Evolutionary conservation across 2,113 vertebrate species (phyloP).

Genomic region (Chamaetylas fuelleborni): DNA sequence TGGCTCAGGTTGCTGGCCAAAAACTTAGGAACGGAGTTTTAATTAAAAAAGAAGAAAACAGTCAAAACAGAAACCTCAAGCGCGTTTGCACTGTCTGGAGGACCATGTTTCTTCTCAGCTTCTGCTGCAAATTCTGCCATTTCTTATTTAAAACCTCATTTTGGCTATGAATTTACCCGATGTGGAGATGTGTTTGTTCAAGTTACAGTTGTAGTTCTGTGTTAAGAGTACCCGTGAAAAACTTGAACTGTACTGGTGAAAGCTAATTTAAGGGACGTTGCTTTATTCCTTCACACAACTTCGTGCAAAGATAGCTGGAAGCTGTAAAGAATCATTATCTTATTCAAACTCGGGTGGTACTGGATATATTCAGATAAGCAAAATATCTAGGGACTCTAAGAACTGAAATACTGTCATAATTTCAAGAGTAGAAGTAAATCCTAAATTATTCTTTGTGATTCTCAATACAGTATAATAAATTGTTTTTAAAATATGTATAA

Average conservation of each 20-base stretch:
- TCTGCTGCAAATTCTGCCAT: not conserved
- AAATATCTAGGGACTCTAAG: not conserved
- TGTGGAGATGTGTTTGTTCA: not conserved
- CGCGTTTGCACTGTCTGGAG: rapidly evolving
- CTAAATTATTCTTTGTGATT: not conserved
- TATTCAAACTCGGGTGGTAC: rapidly evolving
- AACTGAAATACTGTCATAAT: not conserved
- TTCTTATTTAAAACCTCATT: not conserved
- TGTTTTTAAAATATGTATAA: not conserved
- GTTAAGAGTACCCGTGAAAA: not conserved
- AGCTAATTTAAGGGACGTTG: rapidly evolving
- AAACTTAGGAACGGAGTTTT: not conserved
- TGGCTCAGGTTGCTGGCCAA: too few species aligned
- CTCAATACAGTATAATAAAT: not conserved
- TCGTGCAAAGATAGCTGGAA: not conserved
- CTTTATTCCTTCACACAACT: not conserved
- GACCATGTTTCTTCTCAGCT: not conserved
- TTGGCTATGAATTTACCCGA: too few species aligned
- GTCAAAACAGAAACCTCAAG: not conserved
- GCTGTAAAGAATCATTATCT: not conserved
- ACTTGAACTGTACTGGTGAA: not conserved
- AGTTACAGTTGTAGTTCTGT: not conserved
- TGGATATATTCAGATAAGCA: not conserved
- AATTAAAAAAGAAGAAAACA: not conserved
- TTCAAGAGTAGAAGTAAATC: not conserved